phyloP scores from a whole-genome alignment of 2,113 vertebrate species.

The Oncorhynchus masou region DNA sequence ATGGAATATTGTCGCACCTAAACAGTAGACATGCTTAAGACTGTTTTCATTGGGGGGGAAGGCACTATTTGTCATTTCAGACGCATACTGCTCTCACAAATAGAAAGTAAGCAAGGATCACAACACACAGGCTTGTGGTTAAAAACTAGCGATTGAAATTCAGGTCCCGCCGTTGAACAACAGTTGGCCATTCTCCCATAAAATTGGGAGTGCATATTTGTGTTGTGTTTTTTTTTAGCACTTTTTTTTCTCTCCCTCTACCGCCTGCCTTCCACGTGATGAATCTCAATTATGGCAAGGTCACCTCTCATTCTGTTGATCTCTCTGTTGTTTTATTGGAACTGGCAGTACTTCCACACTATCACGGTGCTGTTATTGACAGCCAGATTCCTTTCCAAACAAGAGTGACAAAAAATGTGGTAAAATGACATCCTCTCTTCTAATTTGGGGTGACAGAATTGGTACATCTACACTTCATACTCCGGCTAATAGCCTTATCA shows the following conservation, averaged over 20 bases:
- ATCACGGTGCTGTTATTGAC: slow-evolving; percentile 77
- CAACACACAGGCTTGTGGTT: slow-evolving; percentile 29
- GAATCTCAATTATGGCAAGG: slow-evolving; percentile 83
- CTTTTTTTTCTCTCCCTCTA: slow-evolving; percentile 28
- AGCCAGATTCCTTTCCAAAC: slow-evolving; percentile 67
- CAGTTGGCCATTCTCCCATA: slow-evolving; percentile 60
- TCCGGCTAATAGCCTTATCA: slow-evolving; percentile 54
- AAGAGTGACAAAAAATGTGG: slow-evolving; percentile 45
- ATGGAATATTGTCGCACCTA: background rate
- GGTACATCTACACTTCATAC: slow-evolving; percentile 46
- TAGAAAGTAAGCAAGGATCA: slow-evolving; percentile 34
- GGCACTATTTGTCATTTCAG: slow-evolving; percentile 49
- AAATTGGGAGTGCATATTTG: slow-evolving; percentile 65
- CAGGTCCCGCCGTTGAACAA: slow-evolving; percentile 39
- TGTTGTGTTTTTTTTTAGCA: slow-evolving; percentile 45
- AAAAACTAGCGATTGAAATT: slow-evolving; percentile 58
- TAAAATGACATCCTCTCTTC: slow-evolving; percentile 49
- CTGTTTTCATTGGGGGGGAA: slow-evolving; percentile 6
- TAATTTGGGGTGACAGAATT: slow-evolving; percentile 62
- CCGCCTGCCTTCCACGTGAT: slow-evolving; percentile 70
- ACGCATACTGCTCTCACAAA: slow-evolving; percentile 48
- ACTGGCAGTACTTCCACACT: slow-evolving; percentile 77
- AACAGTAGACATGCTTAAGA: background rate
- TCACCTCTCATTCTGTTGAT: slow-evolving; percentile 78
- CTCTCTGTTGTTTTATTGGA: slow-evolving; percentile 74